These are phyloP conservation scores for Polyodon spathula DNA, from an alignment of 2,113 vertebrate species.

Conservation along the genomic window DNA sequence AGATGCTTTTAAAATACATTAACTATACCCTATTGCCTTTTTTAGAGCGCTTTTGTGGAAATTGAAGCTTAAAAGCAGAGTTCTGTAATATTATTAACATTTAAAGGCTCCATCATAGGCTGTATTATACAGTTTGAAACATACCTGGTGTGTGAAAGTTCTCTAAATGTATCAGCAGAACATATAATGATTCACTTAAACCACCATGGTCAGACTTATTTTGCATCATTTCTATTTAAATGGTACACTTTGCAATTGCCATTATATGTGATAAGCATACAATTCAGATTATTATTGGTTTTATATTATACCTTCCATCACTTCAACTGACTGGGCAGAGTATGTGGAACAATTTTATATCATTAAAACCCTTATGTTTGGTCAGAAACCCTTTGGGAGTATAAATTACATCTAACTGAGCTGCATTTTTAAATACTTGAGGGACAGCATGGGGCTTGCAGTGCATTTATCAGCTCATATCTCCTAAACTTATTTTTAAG, in stretches of 20 bases:
- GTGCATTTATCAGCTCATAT: slow-evolving; percentile 49
- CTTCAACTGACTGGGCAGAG: slow-evolving; percentile 65
- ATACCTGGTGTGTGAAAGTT: slow-evolving; percentile 56
- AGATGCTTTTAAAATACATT: slow-evolving; percentile 31
- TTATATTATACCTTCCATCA: slow-evolving; percentile 69
- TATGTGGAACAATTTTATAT: slow-evolving; percentile 66
- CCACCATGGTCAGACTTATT: slow-evolving; percentile 67
- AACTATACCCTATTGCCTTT: slow-evolving; percentile 37
- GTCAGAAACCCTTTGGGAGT: slow-evolving; percentile 59
- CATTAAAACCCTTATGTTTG: slow-evolving; percentile 67
- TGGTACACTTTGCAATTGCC: slow-evolving; percentile 78
- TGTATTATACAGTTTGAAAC: slow-evolving; percentile 71
- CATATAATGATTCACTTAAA: slow-evolving; percentile 78
- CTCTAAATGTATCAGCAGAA: slow-evolving; percentile 67
- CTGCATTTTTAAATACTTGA: slow-evolving; percentile 61
- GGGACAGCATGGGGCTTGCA: slow-evolving; percentile 46
- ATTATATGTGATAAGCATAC: slow-evolving; percentile 66
- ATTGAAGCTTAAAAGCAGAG: slow-evolving; percentile 64
- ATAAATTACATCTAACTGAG: slow-evolving; percentile 56
- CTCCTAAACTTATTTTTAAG: slow-evolving; percentile 11
- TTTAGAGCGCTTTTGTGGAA: slow-evolving; percentile 19
- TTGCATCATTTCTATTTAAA: slow-evolving; percentile 79
- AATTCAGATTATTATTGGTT: slow-evolving; percentile 76
- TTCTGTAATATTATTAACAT: slow-evolving; percentile 83
- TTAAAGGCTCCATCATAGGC: slow-evolving; percentile 77